Base-by-base conservation (phyloP, 1,140 invertebrate species). In the Dendrolimus kikuchii region DNA sequence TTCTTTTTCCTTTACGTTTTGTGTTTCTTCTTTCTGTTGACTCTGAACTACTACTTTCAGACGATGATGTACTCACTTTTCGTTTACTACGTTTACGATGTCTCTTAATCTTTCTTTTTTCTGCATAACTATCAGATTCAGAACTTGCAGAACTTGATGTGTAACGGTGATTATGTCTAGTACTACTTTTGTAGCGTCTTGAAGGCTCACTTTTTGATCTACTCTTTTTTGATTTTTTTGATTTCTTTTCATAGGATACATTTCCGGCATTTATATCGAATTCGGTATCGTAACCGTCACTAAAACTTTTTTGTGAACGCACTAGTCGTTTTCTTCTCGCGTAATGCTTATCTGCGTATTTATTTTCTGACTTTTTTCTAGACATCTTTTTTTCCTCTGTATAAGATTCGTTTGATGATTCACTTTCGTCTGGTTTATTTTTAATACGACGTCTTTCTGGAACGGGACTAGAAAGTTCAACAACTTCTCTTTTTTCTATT, bases 401-500 rank as follows among this genome's bases (percentile, higher is more conserved):
- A 40, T 68, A 75, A 43, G 71, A 76, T 49, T 60, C 64, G 59
- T 67, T 77, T 46, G 64, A 66, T 38, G 74, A 77, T 49, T 72
- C 66, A 49, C 57, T 68, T 51, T 77, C 69, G 46, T 61, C 23
- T 23, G 23, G 66, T 51, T 63, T 71, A 53, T 73, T 59, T 66
- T 62, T 74, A 40, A 75, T 50, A 40, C 51, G 59, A 53, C 68
- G 62, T 51, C 68, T 74, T 41, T 81, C 76, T 52, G 61, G 59
- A 37, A 66, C 44, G 41, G 81, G 81, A 61, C 81, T 82, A 23
- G 83, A 81, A 49, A 87, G 60, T 67, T 88, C 87, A 6, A 88
- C 81, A 46, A 88, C 70, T 68, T 88, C 87, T 46, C 78, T 70
- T 66, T 87, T 88, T 74, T 88, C 86, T 60, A 88, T 88, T 59